Evolutionary conservation across 2,113 vertebrate species (phyloP), one percentile per base, ranked within the genome.

Genomic region (Paradisaea rubra): DNA sequence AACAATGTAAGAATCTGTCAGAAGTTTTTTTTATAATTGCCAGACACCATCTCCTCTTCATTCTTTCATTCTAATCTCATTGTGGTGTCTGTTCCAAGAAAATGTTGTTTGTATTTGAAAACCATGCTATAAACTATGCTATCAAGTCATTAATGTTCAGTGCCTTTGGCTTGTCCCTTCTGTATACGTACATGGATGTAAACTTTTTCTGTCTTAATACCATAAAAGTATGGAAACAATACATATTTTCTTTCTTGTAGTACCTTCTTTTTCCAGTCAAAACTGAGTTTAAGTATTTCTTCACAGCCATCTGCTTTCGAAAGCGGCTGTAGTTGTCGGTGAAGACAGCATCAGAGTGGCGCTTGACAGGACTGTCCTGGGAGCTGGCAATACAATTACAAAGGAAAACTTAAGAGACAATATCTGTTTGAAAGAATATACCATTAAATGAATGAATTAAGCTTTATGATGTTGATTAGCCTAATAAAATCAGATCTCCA

Each of bases 261-360:
- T 98, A 99, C 99, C 99, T 99, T 96, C 99, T 98, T 95, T 99
- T 99, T 54, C 98, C 99, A 73, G 98, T 98, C 91, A 99, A 95
- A 89, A 99, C 98, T 39, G 98, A 99, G 94, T 99, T 99, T 96
- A 99, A 96, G 92, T 99, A 99, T 93, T 99, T 99, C 98, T 99
- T 99, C 81, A 99, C 98, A 17, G 99, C 99, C 99, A 99, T 99
- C 97, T 99, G 99, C 97, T 99, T 99, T 81, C 99, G 97, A 91
- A 99, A 99, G 91, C 99, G 99, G 73, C 99, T 99, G 96, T 99
- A 99, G 96, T 99, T 99, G 97, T 99, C 99, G 23, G 99, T 99
- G 94, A 99, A 99, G 95, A 99, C 98, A 35, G 99, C 99, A 11
- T 99, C 99, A 33, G 99, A 99, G 94, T 99, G 99, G 37, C 99